Evolutionary conservation across 2,888 invertebrate genomes (phyloP), one percentile per base, ranked within the genome.

Genomic region (Stenolophus ochropezus): DNA sequence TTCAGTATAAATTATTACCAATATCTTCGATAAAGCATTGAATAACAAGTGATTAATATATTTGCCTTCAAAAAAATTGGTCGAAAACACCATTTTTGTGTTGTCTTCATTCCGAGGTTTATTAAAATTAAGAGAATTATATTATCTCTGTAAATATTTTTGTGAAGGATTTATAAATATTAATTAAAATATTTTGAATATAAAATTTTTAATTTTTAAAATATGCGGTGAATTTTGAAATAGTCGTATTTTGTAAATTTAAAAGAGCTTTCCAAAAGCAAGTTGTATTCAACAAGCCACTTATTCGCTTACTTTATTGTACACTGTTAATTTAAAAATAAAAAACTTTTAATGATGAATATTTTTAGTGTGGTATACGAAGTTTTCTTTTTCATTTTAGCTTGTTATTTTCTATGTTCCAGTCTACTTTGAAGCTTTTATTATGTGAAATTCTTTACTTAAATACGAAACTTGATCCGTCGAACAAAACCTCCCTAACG

Each of bases 341-440:
- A 69, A 69, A 69, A 69, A 69, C 27, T 69, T 69, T 33, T 20
- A 69, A 69, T 33, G 65, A 69, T 69, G 65, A 69, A 69, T 14
- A 69, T 69, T 69, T 69, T 69, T 69, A 11, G 8, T 69, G 65
- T 33, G 6, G 16, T 18, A 27, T 27, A 33, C 25, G 1, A 69
- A 69, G 16, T 69, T 69, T 69, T 61, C 61, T 61, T 69, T 33
- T 69, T 69, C 27, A 69, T 69, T 61, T 33, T 33, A 33, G 65
- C 65, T 61, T 61, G 61, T 61, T 69, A 58, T 23, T 21, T 58
- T 58, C 58, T 11, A 69, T 27, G 18, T 69, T 27, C 65, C 27
- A 27, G 16, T 69, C 16, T 33, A 18, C 65, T 61, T 69, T 69
- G 33, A 69, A 42, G 65, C 65, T 18, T 16, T 33, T 69, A 27